Conservation (phyloP, 2,797 vertebrate species). For the Pseudotriccus pelzelni region DNA sequence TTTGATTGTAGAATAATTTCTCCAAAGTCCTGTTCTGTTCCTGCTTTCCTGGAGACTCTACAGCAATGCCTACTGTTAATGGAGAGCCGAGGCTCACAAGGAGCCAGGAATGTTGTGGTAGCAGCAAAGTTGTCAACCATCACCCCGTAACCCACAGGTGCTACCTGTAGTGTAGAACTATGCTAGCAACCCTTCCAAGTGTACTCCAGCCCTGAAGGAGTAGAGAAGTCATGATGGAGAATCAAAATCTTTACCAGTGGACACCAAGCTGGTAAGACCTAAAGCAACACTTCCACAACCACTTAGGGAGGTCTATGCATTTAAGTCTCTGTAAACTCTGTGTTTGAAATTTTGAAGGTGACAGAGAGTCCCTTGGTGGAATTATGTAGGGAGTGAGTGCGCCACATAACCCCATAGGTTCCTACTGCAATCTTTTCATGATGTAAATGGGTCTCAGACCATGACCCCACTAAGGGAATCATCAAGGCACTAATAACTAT, state of each 20-base stretch:
- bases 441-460: not conserved
- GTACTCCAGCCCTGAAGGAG: not conserved
- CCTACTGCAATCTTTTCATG: not conserved
- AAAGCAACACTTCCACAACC: not conserved
- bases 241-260: not conserved
- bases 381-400: not conserved
- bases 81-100: too few relatives aligned
- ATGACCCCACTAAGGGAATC: not conserved
- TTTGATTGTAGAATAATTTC: not conserved
- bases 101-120: too few relatives aligned
- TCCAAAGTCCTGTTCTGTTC: not conserved
- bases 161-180: not conserved
- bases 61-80: too few relatives aligned
- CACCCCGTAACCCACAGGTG: not conserved
- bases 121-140: not conserved
- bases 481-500: not conserved
- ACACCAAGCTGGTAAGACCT: not conserved
- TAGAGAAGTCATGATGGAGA: fast-evolving
- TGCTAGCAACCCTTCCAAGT: not conserved
- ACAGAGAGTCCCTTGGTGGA: not conserved
- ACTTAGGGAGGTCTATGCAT: not conserved
- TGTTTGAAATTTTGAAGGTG: not conserved
- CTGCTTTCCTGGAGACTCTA: not conserved
- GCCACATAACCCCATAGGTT: not conserved
- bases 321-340: not conserved